Conservation (phyloP, 2,888 invertebrate species). For the Cremastinae sp. region DNA sequence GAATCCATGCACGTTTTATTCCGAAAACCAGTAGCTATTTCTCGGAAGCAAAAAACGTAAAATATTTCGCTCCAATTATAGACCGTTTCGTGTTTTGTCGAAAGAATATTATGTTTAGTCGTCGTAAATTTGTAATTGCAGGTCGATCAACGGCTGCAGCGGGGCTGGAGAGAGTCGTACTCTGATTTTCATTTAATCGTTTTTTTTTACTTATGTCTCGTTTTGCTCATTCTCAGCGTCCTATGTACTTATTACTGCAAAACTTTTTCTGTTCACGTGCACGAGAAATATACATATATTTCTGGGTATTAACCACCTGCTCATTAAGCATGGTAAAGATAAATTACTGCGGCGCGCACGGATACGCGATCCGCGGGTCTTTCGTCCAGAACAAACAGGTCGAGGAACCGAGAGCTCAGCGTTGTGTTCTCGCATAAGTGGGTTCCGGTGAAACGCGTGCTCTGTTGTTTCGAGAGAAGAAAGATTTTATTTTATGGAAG, state of each 20-base stretch:
- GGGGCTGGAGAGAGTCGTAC: constrained; percentile 22
- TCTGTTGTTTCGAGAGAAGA: constrained; percentile 36
- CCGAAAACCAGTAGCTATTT: constrained; percentile 38
- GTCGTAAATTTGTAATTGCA: constrained; percentile 51
- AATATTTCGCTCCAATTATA: constrained; percentile 18
- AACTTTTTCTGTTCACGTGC: constrained; percentile 5
- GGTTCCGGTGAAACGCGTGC: constrained; percentile 44
- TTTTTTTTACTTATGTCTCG: constrained; percentile 3
- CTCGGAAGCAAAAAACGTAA: constrained; percentile 15
- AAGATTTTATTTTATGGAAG: constrained; percentile 50
- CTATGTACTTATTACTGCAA: constrained; percentile 26
- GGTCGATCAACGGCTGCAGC: constrained; percentile 38
- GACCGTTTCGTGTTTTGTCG: constrained; percentile 17
- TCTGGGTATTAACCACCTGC: constrained; percentile 61
- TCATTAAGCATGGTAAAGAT: constrained; percentile 64
- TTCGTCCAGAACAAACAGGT: constrained; percentile 60
- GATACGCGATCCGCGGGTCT: constrained; percentile 3
- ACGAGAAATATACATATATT: neutral
- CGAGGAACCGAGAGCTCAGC: constrained; percentile 17
- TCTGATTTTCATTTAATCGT: constrained; percentile 18
- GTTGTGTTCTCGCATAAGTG: constrained; percentile 63
- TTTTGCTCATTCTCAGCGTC: constrained; percentile 2
- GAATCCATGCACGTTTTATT: constrained; percentile 1
- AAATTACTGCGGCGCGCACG: constrained; percentile 59
- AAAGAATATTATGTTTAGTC: constrained; percentile 39